Evolutionary conservation across 2,797 vertebrate species (phyloP), one percentile per base, ranked within the genome.

Genomic region (Esox lucius): DNA sequence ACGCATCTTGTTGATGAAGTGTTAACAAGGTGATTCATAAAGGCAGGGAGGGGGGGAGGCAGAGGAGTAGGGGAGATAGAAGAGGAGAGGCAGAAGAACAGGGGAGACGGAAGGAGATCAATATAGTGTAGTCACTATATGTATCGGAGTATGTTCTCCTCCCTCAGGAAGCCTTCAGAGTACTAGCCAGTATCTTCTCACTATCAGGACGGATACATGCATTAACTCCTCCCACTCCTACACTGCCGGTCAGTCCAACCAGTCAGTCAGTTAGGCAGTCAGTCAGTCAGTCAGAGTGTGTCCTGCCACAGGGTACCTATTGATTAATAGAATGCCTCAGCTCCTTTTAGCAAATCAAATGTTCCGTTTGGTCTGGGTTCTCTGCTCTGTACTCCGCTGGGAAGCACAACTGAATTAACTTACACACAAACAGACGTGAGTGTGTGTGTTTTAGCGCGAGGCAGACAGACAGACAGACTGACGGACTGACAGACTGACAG

Each of bases 261-360:
- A 68, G 67, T 46, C 48, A 70, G 75, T 61, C 62, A 75, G 75
- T 22, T 75, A 26, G 77, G 62, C 73, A 75, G 78, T 78, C 72
- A 93, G 93, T 92, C 78, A 95, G 94, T 95, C 95, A 95, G 90
- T 95, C 93, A 94, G 90, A 93, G 93, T 94, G 94, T 91, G 91
- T 90, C 91, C 94, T 95, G 95, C 95, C 95, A 96, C 94, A 95
- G 93, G 92, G 93, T 94, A 96, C 96, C 96, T 96, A 97, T 97
- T 98, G 97, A 98, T 97, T 98, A 96, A 97, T 96, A 97, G 95
- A 95, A 94, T 95, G 95, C 95, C 94, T 96, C 94, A 94, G 95
- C 96, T 97, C 95, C 95, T 98, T 98, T 98, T 98, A 98, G 95
- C 96, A 98, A 98, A 98, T 98, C 95, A 98, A 96, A 96, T 96